Percentiles rank a stretch among this genome's conserved stretches.
These are phyloP conservation scores for Macrosiphum euphorbiae DNA, from an alignment of 2,888 invertebrate species.

Conservation along the genomic window DNA sequence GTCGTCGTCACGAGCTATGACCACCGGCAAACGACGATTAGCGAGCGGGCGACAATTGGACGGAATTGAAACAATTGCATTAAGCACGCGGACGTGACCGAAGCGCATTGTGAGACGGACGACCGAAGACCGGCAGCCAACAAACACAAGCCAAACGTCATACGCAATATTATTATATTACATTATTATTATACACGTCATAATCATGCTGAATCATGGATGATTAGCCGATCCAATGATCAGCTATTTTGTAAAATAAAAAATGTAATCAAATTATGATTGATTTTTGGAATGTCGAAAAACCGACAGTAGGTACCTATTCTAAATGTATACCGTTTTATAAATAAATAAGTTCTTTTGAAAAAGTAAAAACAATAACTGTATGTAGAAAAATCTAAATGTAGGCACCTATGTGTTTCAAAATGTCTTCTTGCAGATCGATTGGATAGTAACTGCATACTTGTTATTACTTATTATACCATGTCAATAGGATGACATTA, in stretches of 20 bases:
- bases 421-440: not conserved
- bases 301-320: not conserved
- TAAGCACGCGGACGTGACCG: not conserved
- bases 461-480: not conserved
- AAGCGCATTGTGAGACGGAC: not conserved
- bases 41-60: not conserved
- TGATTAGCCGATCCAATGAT: not conserved
- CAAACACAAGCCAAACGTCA: not conserved
- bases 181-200: too few species aligned
- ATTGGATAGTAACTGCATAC: not conserved
- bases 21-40: not conserved
- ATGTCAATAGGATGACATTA: not conserved
- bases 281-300: not conserved
- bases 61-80: not conserved
- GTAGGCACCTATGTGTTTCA: not conserved
- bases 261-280: not conserved
- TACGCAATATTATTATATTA: not conserved
- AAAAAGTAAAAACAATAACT: not conserved
- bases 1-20: not conserved
- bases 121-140: not conserved
- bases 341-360: not conserved
- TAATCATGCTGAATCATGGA: not conserved
- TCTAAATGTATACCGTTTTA: not conserved
- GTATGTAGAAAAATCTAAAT: not conserved
- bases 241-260: too few species aligned